These are phyloP conservation scores for Petrolisthes cinctipes DNA, from an alignment of 2,888 invertebrate species.

Conservation along the genomic window DNA sequence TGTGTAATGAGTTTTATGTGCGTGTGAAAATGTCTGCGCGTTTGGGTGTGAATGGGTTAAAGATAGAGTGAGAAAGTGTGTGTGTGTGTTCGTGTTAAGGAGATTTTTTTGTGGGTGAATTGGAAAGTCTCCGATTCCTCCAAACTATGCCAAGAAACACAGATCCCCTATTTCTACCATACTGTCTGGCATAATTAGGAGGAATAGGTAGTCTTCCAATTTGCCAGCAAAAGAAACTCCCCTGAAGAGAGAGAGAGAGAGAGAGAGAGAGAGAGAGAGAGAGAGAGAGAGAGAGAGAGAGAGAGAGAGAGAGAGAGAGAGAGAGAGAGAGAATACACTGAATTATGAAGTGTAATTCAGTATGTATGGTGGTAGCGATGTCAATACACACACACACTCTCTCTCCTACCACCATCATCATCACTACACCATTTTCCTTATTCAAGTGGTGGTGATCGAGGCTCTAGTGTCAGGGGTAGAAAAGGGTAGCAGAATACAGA, in stretches of 20 bases:
- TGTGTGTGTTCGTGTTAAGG: not conserved
- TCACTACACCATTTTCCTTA: not conserved
- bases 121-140: no score
- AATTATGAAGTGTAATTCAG: not conserved
- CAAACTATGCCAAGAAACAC: no score
- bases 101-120: not conserved
- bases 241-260: not conserved
- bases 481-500: not conserved
- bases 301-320: slow-evolving; percentile 13
- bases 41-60: not conserved
- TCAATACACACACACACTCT: not conserved
- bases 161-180: no score
- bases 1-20: no score
- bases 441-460: not conserved
- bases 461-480: no score
- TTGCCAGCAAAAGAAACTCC: no score
- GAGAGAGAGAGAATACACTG: not conserved
- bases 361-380: not conserved
- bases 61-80: no score
- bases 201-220: no score
- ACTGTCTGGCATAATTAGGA: no score
- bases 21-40: not conserved
- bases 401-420: not conserved
- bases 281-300: slow-evolving; percentile 13
- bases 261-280: slow-evolving; percentile 8